Conservation (phyloP, 2,797 vertebrate genomes). For the Thunnus albacares region DNA sequence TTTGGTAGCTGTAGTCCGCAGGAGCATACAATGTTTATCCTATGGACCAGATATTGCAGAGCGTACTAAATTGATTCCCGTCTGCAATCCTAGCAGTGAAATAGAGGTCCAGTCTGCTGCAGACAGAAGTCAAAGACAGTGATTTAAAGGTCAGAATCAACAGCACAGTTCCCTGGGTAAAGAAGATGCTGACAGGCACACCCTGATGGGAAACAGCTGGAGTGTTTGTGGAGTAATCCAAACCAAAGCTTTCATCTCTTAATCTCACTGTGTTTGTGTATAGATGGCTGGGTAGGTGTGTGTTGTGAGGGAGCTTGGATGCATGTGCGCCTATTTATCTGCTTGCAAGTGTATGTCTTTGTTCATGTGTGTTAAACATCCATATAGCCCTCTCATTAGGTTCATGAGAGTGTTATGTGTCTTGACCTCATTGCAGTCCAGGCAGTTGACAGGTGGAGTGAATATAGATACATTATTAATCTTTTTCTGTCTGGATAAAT, state of each 20-base stretch:
- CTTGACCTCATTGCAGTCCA: constrained; percentile 55
- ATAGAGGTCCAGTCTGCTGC: constrained; percentile 58
- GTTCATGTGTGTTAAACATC: constrained; percentile 42
- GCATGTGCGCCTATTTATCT: not conserved
- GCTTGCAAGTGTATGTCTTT: constrained; percentile 18
- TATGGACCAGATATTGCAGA: constrained; percentile 62
- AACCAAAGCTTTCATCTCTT: constrained; percentile 69
- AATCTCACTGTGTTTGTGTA: constrained; percentile 55
- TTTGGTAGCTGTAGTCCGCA: constrained; percentile 18
- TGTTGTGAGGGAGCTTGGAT: not conserved
- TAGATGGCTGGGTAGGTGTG: not conserved
- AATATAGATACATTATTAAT: constrained; percentile 69
- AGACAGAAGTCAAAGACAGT: constrained; percentile 70
- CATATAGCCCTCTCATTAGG: constrained; percentile 30
- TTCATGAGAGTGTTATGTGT: constrained; percentile 19
- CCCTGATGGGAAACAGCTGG: constrained; percentile 72
- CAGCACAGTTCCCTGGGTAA: constrained; percentile 64
- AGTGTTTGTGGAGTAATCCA: constrained; percentile 66
- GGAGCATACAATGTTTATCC: constrained; percentile 63
- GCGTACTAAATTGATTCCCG: constrained; percentile 75
- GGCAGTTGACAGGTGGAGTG: constrained; percentile 52
- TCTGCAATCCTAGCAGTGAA: constrained; percentile 66
- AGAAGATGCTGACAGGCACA: constrained; percentile 71
- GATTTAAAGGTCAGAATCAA: constrained; percentile 81
- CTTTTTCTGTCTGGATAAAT: constrained; percentile 63